Evolutionary conservation across 1,140 invertebrate genomes (phyloP).

Genomic region (Sipha flava): DNA sequence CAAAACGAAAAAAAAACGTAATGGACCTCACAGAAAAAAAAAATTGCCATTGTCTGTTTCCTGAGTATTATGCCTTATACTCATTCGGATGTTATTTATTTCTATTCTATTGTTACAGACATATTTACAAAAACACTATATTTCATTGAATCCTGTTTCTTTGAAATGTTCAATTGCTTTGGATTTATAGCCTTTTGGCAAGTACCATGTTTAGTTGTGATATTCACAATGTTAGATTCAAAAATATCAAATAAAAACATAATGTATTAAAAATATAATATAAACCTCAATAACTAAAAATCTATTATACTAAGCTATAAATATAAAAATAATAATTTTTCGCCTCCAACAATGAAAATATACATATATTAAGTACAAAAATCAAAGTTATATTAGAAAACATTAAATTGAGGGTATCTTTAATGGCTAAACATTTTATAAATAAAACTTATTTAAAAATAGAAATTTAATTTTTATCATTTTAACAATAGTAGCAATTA

Average conservation of each 20-base stretch:
- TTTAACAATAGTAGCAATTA: no score
- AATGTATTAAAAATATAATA: background rate
- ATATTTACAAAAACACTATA: constrained; percentile 3
- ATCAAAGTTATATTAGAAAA: no score
- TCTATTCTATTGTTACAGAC: constrained; percentile 9
- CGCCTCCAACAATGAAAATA: no score
- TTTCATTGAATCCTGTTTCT: background rate
- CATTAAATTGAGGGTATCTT: no score
- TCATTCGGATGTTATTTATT: constrained; percentile 9
- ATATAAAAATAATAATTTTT: no score
- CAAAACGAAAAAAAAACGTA: background rate
- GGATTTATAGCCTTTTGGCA: background rate
- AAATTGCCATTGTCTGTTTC: background rate
- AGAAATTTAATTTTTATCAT: no score
- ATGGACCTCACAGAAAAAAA: background rate
- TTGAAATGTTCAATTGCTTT: background rate
- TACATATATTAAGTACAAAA: no score
- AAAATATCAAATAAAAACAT: background rate
- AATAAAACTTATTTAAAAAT: no score
- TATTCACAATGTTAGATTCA: background rate
- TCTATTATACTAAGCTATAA: background rate
- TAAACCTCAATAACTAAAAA: background rate
- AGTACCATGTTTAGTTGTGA: background rate
- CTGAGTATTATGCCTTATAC: background rate
- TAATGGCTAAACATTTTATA: no score